These are phyloP conservation scores for Drosophila macrospina DNA, from an alignment of 2,888 invertebrate genomes.

Conservation along the genomic window DNA sequence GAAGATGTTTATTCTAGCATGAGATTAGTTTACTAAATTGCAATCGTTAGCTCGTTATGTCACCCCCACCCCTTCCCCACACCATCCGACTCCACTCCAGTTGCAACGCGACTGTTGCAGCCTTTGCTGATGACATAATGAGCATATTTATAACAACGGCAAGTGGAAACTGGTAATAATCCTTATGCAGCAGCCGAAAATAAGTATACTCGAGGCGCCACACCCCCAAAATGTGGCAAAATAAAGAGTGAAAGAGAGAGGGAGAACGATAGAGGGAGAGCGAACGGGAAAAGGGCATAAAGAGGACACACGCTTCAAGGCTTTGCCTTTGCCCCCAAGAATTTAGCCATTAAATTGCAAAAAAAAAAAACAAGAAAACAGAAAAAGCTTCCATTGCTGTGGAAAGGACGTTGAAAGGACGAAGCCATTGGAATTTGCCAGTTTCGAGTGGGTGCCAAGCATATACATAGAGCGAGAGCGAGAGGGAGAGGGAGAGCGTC, in stretches of 20 bases:
- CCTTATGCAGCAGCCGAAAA: conserved; percentile 33
- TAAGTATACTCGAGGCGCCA: conserved; percentile 8
- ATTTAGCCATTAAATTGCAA: conserved; percentile 45
- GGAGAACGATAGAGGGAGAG: neutral
- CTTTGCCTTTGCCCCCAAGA: conserved; percentile 28
- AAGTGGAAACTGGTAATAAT: conserved; percentile 41
- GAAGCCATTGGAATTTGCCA: conserved; percentile 66
- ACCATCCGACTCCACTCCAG: neutral
- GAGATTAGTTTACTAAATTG: conserved; percentile 15
- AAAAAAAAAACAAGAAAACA: too few species aligned
- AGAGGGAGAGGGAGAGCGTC: conserved; percentile 5
- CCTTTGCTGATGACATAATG: conserved; percentile 58
- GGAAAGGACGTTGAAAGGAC: conserved; percentile 77
- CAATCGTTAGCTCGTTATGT: conserved; percentile 10
- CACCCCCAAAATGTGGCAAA: neutral
- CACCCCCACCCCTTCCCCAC: neutral
- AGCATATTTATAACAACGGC: conserved; percentile 44
- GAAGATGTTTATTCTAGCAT: neutral
- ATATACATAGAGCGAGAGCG: neutral
- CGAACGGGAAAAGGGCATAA: conserved; percentile 7
- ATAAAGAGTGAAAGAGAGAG: neutral
- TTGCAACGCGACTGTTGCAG: conserved; percentile 17
- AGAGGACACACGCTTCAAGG: conserved; percentile 38
- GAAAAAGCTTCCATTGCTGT: conserved; percentile 52
- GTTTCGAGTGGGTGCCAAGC: conserved; percentile 21